Evolutionary conservation across 1,140 invertebrate species (phyloP).

Genomic region (Saxidomus purpurata): DNA sequence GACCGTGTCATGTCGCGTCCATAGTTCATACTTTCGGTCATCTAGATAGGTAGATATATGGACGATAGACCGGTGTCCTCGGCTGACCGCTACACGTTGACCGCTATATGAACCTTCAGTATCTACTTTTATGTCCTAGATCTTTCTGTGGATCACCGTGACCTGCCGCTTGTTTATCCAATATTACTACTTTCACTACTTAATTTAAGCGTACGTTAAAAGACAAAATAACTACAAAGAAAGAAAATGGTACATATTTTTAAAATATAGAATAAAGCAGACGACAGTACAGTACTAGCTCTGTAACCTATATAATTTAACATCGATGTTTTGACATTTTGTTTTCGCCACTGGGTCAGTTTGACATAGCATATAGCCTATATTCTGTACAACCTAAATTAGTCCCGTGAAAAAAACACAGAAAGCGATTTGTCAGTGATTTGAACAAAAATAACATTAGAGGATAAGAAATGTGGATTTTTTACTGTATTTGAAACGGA

Average conservation of each 20-base stretch:
- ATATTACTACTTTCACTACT: background rate
- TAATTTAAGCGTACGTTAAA: background rate
- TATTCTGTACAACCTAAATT: background rate
- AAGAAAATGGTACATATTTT: too few species aligned
- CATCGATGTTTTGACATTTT: too few species aligned
- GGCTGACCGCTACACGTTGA: constrained; percentile 32
- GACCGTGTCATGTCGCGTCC: constrained; percentile 36
- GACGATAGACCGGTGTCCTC: constrained; percentile 16
- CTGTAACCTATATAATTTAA: background rate
- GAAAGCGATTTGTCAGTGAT: too few species aligned
- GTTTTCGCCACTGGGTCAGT: background rate
- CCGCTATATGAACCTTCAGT: constrained; percentile 43
- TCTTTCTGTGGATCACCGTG: constrained; percentile 32
- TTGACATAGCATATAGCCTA: constrained; percentile 48
- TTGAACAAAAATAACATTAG: too few species aligned
- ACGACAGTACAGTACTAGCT: too few species aligned
- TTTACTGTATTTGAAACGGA: too few species aligned
- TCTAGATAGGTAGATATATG: constrained; percentile 47
- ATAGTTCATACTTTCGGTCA: constrained; percentile 50
- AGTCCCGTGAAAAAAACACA: background rate
- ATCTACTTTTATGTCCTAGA: constrained; percentile 36
- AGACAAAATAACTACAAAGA: too few species aligned
- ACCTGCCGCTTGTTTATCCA: background rate
- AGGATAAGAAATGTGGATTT: too few species aligned
- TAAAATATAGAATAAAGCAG: too few species aligned